Conservation (phyloP, 2,888 invertebrate genomes). For the Caenorhabditis panamensis region DNA sequence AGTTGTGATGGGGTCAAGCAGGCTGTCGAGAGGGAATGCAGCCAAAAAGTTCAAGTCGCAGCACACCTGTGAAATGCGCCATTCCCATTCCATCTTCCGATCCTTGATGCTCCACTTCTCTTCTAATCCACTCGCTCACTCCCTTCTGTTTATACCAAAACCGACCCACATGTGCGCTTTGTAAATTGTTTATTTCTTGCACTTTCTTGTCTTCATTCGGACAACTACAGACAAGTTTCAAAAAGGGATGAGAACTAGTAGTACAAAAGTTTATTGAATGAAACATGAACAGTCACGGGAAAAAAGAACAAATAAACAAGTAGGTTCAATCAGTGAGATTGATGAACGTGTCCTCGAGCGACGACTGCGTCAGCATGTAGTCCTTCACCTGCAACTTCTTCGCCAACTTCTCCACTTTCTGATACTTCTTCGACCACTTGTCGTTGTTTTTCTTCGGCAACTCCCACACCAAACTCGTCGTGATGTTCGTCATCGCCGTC, state of each 20-base stretch:
- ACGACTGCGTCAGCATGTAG: slow-evolving; percentile 32
- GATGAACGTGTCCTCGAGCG: slow-evolving; percentile 33
- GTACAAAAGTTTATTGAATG: neutral
- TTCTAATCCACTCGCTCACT: slow-evolving; percentile 14
- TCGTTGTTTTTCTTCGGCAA: slow-evolving; percentile 18
- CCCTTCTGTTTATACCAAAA: slow-evolving; percentile 24
- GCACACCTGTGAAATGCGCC: too few relatives aligned
- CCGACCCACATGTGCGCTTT: slow-evolving; percentile 33
- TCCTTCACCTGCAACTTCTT: slow-evolving; percentile 15
- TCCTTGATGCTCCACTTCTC: slow-evolving; percentile 14
- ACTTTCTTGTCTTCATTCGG: slow-evolving; percentile 22
- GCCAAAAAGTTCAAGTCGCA: too few relatives aligned
- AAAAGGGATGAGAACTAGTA: slow-evolving; percentile 2
- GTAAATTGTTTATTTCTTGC: slow-evolving; percentile 49
- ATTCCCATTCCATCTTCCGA: too few relatives aligned
- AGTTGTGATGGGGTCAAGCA: slow-evolving; percentile 34
- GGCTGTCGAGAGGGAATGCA: neutral
- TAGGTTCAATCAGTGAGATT: slow-evolving; percentile 16
- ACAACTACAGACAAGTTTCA: neutral
- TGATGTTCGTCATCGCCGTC: slow-evolving; percentile 14
- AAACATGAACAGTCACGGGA: neutral
- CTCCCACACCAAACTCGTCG: slow-evolving; percentile 26
- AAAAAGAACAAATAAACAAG: neutral
- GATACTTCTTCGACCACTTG: slow-evolving; percentile 25
- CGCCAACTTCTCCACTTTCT: slow-evolving; percentile 14